phyloP scores from a whole-genome alignment of 2,888 invertebrate species.

The Ethmia dodecea region DNA sequence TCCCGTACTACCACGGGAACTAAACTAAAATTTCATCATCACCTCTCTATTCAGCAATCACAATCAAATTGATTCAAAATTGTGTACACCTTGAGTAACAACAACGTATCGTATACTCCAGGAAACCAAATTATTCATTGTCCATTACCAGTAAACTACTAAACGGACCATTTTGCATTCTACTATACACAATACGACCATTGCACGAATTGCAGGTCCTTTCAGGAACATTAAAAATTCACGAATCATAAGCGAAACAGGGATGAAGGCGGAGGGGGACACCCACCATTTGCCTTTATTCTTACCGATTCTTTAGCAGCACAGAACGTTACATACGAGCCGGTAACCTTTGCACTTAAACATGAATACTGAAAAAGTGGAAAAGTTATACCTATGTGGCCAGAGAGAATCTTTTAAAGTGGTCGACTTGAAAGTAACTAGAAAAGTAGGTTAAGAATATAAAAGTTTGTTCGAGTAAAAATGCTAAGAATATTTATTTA shows the following conservation, averaged over 20 bases:
- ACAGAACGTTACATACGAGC: no score
- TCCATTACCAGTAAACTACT: slow-evolving; percentile 6
- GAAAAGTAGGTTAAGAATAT: background rate
- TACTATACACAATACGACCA: slow-evolving; percentile 14
- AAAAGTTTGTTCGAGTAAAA: background rate
- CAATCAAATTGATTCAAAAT: no score
- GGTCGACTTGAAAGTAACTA: background rate
- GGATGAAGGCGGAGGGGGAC: slow-evolving; percentile 22
- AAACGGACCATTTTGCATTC: slow-evolving; percentile 8
- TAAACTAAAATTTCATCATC: no score
- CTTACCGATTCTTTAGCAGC: no score
- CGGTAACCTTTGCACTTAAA: background rate
- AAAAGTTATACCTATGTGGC: background rate
- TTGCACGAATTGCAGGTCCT: slow-evolving; percentile 40
- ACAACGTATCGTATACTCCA: no score
- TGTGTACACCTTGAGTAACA: no score
- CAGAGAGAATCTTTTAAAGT: background rate
- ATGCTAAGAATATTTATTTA: background rate
- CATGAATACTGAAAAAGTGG: background rate
- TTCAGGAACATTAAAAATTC: slow-evolving; percentile 59
- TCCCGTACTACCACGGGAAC: no score
- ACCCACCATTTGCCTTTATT: background rate
- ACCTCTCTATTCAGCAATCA: no score
- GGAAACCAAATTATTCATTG: slow-evolving; percentile 7
- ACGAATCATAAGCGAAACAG: slow-evolving; percentile 57